Evolutionary conservation across 2,113 vertebrate species (phyloP).

Genomic region (Malurus cyaneus): DNA sequence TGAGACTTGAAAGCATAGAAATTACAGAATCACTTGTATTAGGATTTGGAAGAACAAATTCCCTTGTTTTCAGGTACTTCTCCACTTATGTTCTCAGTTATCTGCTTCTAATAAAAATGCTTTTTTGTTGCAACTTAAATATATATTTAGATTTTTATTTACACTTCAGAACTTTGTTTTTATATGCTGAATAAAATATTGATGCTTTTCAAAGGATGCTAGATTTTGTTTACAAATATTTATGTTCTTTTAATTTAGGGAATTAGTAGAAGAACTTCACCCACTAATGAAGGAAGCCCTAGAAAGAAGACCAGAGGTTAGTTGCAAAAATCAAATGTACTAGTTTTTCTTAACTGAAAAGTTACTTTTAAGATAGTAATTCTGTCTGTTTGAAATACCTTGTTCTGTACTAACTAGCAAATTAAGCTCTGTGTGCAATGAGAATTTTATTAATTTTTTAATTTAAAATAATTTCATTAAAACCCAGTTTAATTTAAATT

Average conservation of each 20-base stretch:
- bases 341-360: background rate
- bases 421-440: background rate
- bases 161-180: background rate
- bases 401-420: background rate
- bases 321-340: background rate
- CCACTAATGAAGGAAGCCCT: constrained; percentile 98
- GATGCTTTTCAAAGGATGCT: background rate
- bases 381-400: background rate
- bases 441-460: background rate
- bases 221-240: background rate
- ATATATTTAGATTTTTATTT: background rate
- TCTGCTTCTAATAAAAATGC: background rate
- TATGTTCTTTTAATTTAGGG: constrained; percentile 71
- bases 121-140: background rate
- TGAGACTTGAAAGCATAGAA: constrained; percentile 97
- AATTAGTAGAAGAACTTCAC: constrained; percentile 97
- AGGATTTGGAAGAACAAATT: constrained; percentile 96
- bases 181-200: background rate
- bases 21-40: constrained; percentile 97
- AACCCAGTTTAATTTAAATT: background rate
- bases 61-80: constrained; percentile 94
- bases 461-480: background rate
- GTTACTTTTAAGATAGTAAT: background rate
- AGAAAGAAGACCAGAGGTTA: constrained; percentile 95
- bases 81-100: background rate